Evolutionary conservation across 2,113 vertebrate genomes (phyloP).

Genomic region (Neofelis nebulosa): DNA sequence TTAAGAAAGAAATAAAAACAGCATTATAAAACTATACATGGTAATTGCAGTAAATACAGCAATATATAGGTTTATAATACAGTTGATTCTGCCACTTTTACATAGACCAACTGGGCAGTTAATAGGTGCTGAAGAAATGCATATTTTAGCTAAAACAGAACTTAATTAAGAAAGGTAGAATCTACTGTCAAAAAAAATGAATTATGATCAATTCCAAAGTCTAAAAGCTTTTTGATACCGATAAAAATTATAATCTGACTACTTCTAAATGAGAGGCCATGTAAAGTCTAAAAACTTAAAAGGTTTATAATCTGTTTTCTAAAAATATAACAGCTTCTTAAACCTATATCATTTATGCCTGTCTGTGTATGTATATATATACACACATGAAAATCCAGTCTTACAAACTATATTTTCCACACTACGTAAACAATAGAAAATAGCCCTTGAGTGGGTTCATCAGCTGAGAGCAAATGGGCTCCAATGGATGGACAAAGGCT

Average conservation of each 20-base stretch:
- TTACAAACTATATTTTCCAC: not conserved
- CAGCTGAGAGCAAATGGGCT: not conserved
- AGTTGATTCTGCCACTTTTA: not conserved
- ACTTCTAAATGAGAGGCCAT: not conserved
- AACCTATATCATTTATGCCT: not conserved
- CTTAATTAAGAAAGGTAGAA: conserved; percentile 1
- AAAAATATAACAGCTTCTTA: conserved; percentile 9
- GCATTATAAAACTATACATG: conserved; percentile 54
- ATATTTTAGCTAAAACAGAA: not conserved
- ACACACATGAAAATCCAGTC: not conserved
- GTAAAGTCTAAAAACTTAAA: conserved; percentile 4
- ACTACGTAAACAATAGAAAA: conserved; percentile 20
- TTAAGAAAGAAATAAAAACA: conserved; percentile 70
- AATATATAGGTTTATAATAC: not conserved
- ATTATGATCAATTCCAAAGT: not conserved
- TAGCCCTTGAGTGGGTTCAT: not conserved
- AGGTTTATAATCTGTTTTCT: not conserved
- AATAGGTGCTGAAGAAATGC: conserved; percentile 22
- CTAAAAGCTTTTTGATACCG: not conserved
- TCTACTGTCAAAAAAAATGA: not conserved
- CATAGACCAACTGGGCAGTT: not conserved
- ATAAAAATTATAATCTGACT: not conserved
- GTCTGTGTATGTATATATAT: not conserved
- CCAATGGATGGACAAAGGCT: not conserved
- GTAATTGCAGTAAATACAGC: conserved; percentile 13